Percentiles rank a stretch among this genome's conserved stretches.
Evolutionary conservation across 1,140 invertebrate species (phyloP).

Genomic region (Drosophila arizonae): DNA sequence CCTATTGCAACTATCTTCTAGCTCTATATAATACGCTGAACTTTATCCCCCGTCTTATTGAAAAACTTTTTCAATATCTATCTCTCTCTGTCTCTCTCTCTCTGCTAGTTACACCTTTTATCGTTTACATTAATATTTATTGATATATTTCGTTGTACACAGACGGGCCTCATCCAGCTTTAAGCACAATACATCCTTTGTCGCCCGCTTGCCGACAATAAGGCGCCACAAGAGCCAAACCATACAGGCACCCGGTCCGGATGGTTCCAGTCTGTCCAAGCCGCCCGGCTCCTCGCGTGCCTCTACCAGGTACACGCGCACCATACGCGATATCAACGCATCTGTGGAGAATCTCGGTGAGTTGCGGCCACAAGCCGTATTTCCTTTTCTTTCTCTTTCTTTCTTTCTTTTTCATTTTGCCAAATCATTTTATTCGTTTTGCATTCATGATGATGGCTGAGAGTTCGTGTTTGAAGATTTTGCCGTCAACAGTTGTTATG

Average conservation of each 20-base stretch:
- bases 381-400: not conserved
- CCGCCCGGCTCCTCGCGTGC: conserved; percentile 80
- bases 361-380: conserved; percentile 36
- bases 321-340: conserved; percentile 87
- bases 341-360: conserved; percentile 89
- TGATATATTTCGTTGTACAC: conserved; percentile 43
- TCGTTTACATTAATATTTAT: conserved; percentile 8
- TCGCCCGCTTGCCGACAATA: conserved; percentile 93
- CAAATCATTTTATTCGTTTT: conserved; percentile 24
- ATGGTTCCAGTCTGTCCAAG: conserved; percentile 76
- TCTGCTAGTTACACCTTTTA: not conserved
- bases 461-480: conserved; percentile 55
- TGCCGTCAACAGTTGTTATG: conserved; percentile 39
- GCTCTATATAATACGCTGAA: conserved; percentile 18
- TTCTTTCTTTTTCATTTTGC: not conserved
- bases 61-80: too few relatives aligned
- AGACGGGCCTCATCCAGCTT: conserved; percentile 90
- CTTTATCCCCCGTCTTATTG: conserved; percentile 11
- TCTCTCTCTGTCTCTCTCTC: conserved; percentile 13
- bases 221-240: conserved; percentile 90
- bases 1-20: conserved; percentile 19
- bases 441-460: conserved; percentile 40
- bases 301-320: conserved; percentile 83
- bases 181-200: conserved; percentile 95
- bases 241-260: conserved; percentile 86